Conservation (phyloP, 2,797 vertebrate genomes). For the Pseudochirops cupreus region DNA sequence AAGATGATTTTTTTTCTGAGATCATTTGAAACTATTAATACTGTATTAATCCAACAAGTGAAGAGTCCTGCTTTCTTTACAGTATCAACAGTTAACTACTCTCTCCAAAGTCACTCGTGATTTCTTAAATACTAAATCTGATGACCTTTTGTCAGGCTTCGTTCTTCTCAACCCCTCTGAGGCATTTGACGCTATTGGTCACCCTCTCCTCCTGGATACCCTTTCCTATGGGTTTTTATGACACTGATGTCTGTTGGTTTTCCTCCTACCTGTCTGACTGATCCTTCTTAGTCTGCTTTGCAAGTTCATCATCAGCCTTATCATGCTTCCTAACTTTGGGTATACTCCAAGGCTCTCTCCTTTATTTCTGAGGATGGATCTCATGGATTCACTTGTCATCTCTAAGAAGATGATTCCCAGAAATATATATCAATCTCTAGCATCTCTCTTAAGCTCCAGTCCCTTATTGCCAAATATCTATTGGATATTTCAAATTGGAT, state of each 20-base stretch:
- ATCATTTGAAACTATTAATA: slow-evolving; percentile 59
- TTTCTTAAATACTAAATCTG: not conserved
- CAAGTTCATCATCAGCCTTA: not conserved
- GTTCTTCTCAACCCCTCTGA: not conserved
- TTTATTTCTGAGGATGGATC: not conserved
- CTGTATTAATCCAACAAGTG: slow-evolving; percentile 4
- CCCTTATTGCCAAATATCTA: not conserved
- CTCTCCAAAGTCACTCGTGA: not conserved
- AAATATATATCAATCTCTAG: not conserved
- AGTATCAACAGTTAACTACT: not conserved
- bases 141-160: not conserved
- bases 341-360: not conserved
- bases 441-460: no score
- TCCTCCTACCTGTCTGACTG: not conserved
- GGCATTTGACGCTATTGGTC: not conserved
- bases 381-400: not conserved
- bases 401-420: not conserved
- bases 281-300: not conserved
- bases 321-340: not conserved
- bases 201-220: not conserved
- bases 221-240: not conserved
- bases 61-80: slow-evolving; percentile 28
- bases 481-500: not conserved
- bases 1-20: slow-evolving; percentile 18
- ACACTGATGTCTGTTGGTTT: not conserved